Evolutionary conservation across 2,888 invertebrate species (phyloP), one percentile per base, ranked within the genome.

Genomic region (Cheilosia scutellata): DNA sequence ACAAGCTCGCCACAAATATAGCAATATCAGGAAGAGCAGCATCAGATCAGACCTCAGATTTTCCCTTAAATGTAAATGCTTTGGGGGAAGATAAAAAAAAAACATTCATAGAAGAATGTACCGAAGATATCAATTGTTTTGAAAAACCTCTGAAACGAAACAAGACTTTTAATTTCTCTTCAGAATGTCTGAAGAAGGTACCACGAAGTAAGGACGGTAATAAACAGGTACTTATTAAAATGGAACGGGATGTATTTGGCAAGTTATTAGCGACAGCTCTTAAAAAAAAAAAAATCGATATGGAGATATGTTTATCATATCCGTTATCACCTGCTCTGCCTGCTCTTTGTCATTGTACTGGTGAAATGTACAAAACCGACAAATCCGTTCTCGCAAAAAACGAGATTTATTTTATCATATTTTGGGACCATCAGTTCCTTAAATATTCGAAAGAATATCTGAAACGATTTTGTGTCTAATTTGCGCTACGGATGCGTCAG

Each of bases 361-460:
- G 68, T 2, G 57, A 70, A 57, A 70, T 70, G 47, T 11, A 31
- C 11, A 70, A 57, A 57, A 70, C 68, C 5, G 13, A 70, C 13
- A 70, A 70, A 31, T 57, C 57, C n/a, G 68, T n/a, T 27, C 5
- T 70, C 0, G 66, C 66, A 9, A 40, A 66, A 66, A 66, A 66
- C 6, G 20, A 20, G 20, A 2, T 68, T 55, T 16, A 68, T 20
- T 57, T 55, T 44, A 44, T 6, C 68, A 68, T 44, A 16, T 16
- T 44, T 33, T 57, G 33, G 57, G 57, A 42, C n/a, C n/a, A 16
- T 16, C 5, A 4, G 2, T 49, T 5, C 49, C 33, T 1, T 49
- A 13, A 49, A 27, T 49, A 49, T 63, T 16, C 31, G 47, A 9
- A n/a, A 63, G 49, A 63, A 31, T 68, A n/a, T 29, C 68, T 1